phyloP scores from a whole-genome alignment of 2,888 invertebrate species.

The Eupeodes luniger region DNA sequence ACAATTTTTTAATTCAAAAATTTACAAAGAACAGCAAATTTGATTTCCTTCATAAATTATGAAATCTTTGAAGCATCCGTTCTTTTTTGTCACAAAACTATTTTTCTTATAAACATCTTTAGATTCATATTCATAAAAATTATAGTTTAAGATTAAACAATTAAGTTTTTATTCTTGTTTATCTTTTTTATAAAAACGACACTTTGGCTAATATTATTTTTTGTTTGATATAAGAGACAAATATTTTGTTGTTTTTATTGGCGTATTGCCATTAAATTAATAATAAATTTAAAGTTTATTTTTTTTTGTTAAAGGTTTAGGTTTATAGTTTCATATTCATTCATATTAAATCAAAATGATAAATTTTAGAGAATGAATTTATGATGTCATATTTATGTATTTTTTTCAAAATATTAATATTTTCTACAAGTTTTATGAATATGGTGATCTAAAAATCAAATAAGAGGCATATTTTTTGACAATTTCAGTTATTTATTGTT shows the following conservation, averaged over 20 bases:
- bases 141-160: background rate
- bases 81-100: conserved; percentile 2
- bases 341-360: conserved; percentile 19
- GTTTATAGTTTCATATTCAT: background rate
- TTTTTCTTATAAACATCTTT: background rate
- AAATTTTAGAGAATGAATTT: background rate
- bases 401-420: background rate
- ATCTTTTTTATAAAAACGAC: background rate
- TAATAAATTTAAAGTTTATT: background rate
- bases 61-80: background rate
- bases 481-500: too few relatives aligned
- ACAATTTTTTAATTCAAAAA: background rate
- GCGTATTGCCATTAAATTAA: conserved; percentile 20
- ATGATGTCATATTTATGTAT: background rate
- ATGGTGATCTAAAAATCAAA: too few relatives aligned
- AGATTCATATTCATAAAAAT: background rate
- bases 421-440: too few relatives aligned
- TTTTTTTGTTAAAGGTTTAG: background rate
- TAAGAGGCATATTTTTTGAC: too few relatives aligned
- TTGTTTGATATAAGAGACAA: background rate
- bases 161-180: background rate
- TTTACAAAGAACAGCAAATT: background rate
- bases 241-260: background rate
- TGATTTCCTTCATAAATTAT: background rate
- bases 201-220: background rate